Evolutionary conservation across 2,888 invertebrate species (phyloP).

Genomic region (Phorcus lineatus): DNA sequence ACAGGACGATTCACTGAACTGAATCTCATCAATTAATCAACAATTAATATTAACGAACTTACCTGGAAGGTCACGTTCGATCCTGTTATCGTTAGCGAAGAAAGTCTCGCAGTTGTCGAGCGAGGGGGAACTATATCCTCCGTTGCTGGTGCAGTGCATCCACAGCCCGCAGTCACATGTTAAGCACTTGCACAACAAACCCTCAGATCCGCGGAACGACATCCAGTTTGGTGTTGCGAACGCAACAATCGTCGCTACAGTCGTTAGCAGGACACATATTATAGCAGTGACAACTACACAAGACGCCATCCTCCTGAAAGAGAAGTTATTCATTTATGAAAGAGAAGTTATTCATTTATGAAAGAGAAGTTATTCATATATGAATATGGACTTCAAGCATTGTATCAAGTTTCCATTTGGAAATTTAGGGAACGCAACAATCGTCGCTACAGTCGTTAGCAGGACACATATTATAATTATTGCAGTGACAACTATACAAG

Average conservation of each 20-base stretch:
- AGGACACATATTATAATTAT: too few species aligned
- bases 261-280: constrained; percentile 66
- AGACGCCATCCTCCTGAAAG: constrained; percentile 54
- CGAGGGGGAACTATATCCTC: constrained; percentile 41
- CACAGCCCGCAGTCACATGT: constrained; percentile 67
- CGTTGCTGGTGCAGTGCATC: constrained; percentile 53
- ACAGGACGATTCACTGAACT: too few species aligned
- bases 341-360: too few species aligned
- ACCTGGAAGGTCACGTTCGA: constrained; percentile 65
- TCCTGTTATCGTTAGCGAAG: constrained; percentile 59
- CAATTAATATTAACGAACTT: constrained; percentile 27
- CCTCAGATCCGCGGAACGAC: constrained; percentile 45
- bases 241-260: constrained; percentile 66
- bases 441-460: too few species aligned
- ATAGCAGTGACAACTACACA: constrained; percentile 65
- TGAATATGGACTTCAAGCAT: too few species aligned
- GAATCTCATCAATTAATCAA: too few species aligned
- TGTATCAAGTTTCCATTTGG: too few species aligned
- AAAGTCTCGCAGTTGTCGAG: constrained; percentile 67
- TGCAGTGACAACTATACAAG: too few species aligned
- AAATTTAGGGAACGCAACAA: too few species aligned
- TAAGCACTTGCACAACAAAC: constrained; percentile 43
- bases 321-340: background rate
- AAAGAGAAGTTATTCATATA: too few species aligned
- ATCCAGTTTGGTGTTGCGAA: constrained; percentile 70